Evolutionary conservation across 2,888 invertebrate genomes (phyloP).

Genomic region (Drosophila mimica): DNA sequence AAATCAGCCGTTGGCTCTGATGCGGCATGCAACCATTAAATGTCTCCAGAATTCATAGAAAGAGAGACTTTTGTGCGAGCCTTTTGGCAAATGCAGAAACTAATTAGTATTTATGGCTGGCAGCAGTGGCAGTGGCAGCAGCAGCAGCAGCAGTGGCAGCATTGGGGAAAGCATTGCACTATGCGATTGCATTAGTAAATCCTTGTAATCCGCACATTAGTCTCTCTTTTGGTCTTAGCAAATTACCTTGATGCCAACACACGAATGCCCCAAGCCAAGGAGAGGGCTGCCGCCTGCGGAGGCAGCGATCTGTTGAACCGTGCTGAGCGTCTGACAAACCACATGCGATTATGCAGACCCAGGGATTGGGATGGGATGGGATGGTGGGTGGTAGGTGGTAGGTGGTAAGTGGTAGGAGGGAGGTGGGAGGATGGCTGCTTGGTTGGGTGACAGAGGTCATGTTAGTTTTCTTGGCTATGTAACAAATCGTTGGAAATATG

Average conservation of each 20-base stretch:
- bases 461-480: constrained; percentile 32
- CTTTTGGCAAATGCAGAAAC: constrained; percentile 59
- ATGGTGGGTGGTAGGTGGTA: background rate
- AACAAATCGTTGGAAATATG: constrained; percentile 75
- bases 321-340: constrained; percentile 71
- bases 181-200: constrained; percentile 81
- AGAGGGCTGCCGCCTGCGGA: background rate
- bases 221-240: constrained; percentile 79
- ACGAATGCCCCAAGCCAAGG: constrained; percentile 9
- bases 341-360: constrained; percentile 69
- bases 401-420: background rate
- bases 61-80: constrained; percentile 20
- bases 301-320: constrained; percentile 60
- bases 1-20: background rate
- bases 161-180: constrained; percentile 46
- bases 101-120: constrained; percentile 70
- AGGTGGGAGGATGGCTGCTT: background rate
- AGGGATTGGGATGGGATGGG: constrained; percentile 1
- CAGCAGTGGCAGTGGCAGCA: background rate
- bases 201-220: constrained; percentile 83
- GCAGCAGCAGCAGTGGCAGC: constrained; percentile 3
- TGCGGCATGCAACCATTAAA: constrained; percentile 20
- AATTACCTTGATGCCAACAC: constrained; percentile 69
- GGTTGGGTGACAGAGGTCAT: background rate
- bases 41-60: constrained; percentile 26